A percentile compares a stretch with the other conserved stretches of the same genome.
phyloP scores from a whole-genome alignment of 2,888 invertebrate genomes.

The Tinea trinotella region DNA sequence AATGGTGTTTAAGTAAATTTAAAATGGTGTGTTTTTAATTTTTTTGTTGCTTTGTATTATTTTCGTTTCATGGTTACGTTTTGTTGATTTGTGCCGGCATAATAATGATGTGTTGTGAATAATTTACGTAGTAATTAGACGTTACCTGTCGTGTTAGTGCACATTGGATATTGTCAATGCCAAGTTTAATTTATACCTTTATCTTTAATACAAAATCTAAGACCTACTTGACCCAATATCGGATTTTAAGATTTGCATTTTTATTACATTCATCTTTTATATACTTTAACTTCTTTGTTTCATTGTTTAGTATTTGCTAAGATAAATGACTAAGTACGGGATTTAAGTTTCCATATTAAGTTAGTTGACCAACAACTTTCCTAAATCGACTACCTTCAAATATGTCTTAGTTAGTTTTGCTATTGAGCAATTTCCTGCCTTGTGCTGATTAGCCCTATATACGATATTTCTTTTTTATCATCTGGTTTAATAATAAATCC shows the following conservation, averaged over 20 bases:
- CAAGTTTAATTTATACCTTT: conserved; percentile 32
- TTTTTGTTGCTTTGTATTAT: too few species aligned
- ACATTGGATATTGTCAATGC: conserved; percentile 44
- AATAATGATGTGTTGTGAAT: conserved; percentile 28
- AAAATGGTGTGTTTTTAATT: conserved; percentile 4
- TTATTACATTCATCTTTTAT: neutral
- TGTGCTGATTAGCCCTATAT: neutral
- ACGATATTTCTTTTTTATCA: neutral
- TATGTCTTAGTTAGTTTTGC: neutral
- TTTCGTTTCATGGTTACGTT: neutral
- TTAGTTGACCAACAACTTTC: conserved; percentile 4
- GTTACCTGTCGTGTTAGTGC: conserved; percentile 19
- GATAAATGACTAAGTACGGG: conserved; percentile 3
- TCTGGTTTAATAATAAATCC: neutral
- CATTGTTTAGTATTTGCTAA: neutral
- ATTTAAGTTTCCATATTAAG: neutral
- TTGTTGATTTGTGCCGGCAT: conserved; percentile 25
- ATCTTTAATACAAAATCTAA: neutral
- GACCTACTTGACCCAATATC: neutral
- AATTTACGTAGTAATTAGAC: conserved; percentile 43
- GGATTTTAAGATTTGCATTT: neutral
- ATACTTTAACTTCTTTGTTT: neutral
- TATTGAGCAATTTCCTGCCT: conserved; percentile 6
- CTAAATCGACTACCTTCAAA: conserved; percentile 1
- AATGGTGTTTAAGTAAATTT: conserved; percentile 1